Conservation (phyloP, 2,797 vertebrate genomes). For the Odontamblyopus lacepedii region DNA sequence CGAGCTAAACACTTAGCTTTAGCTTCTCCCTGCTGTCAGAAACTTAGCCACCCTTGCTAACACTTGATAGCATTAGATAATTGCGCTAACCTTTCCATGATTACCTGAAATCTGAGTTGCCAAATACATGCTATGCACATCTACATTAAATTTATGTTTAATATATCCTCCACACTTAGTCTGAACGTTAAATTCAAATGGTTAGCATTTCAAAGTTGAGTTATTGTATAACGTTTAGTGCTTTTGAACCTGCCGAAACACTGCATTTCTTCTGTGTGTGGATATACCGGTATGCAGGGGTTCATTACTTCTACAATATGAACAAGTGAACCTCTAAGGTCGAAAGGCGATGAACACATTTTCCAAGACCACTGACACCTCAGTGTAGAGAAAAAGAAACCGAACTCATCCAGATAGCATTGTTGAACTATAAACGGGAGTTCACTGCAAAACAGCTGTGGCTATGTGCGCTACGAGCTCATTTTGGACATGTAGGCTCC, state of each 20-base stretch:
- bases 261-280: background rate
- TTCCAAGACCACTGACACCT: background rate
- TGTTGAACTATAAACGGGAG: background rate
- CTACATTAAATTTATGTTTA: background rate
- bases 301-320: background rate
- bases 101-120: slow-evolving; percentile 15
- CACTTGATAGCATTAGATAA: slow-evolving; percentile 26
- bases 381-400: background rate
- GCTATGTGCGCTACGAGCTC: background rate
- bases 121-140: slow-evolving; percentile 7
- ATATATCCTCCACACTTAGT: background rate
- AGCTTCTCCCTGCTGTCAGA: slow-evolving; percentile 47
- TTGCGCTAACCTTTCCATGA: slow-evolving; percentile 12
- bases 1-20: slow-evolving; percentile 28
- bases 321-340: background rate
- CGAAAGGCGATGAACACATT: background rate
- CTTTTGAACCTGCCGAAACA: background rate
- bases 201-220: background rate
- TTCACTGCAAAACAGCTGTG: background rate
- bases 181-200: background rate
- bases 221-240: background rate
- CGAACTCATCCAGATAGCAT: background rate
- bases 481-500: background rate
- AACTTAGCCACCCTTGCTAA: slow-evolving; percentile 46
- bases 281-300: background rate